These are phyloP conservation scores for Ectropis grisescens DNA, from an alignment of 1,140 invertebrate species.

Conservation along the genomic window DNA sequence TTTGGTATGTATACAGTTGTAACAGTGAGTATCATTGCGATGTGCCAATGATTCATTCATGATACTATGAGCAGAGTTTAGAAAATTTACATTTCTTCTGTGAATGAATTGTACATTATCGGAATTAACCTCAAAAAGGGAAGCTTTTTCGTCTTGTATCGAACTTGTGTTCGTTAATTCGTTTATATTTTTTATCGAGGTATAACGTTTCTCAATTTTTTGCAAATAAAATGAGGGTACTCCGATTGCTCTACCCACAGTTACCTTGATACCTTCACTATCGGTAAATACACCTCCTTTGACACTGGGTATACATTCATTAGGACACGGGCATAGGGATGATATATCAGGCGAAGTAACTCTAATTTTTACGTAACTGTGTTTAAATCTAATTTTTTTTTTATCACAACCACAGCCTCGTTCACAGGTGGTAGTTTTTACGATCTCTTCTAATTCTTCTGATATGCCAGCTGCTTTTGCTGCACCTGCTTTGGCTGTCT, in stretches of 20 bases:
- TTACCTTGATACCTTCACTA: constrained; percentile 46
- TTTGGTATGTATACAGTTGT: neutral
- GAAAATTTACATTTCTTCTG: too few species aligned
- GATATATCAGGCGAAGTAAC: constrained; percentile 50
- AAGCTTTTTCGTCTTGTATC: neutral
- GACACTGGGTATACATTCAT: constrained; percentile 39
- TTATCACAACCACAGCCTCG: constrained; percentile 43
- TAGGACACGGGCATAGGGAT: constrained; percentile 34
- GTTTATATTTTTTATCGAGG: neutral
- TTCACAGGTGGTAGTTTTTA: constrained; percentile 40
- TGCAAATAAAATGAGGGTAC: constrained; percentile 15
- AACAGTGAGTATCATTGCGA: too few species aligned
- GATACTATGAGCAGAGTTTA: too few species aligned
- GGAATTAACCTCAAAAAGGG: neutral
- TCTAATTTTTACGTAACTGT: constrained; percentile 47
- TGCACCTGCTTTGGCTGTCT: constrained; percentile 9
- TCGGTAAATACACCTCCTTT: constrained; percentile 39
- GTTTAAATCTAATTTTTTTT: constrained; percentile 51
- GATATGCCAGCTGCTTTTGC: constrained; percentile 20
- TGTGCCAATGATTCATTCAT: too few species aligned
- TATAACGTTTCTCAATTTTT: neutral
- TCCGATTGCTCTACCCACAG: constrained; percentile 31
- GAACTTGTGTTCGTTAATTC: neutral
- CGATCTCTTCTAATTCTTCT: constrained; percentile 33
- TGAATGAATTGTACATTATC: too few species aligned